Evolutionary conservation across 2,113 vertebrate species (phyloP).

Genomic region (Neomonachus schauinslandi): DNA sequence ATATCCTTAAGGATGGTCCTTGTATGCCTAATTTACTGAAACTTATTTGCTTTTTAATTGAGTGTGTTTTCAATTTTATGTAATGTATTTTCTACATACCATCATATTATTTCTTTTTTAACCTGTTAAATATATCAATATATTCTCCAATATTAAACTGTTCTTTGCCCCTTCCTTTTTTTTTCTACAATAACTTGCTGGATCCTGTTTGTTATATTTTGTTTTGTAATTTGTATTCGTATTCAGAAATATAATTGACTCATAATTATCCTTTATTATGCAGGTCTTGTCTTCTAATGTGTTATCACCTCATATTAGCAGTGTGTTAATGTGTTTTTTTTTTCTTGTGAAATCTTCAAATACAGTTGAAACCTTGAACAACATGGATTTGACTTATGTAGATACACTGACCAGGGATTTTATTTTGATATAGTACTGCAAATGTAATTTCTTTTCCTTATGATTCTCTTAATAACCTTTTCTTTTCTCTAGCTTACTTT

Average conservation of each 20-base stretch:
- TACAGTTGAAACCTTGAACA: background rate
- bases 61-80: background rate
- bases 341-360: conserved; percentile 4
- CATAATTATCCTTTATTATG: background rate
- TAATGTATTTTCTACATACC: background rate
- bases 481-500: background rate
- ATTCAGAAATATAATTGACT: background rate
- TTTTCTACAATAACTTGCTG: background rate
- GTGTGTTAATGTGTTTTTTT: background rate
- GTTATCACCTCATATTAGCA: background rate
- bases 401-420: background rate
- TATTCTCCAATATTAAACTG: background rate
- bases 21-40: background rate
- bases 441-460: background rate
- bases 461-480: background rate
- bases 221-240: background rate
- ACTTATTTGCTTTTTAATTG: background rate
- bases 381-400: background rate
- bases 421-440: background rate
- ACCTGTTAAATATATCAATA: background rate
- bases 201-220: background rate
- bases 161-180: background rate
- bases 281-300: background rate
- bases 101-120: background rate
- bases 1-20: background rate